Base-by-base conservation (phyloP, 1,140 invertebrate species). In the Neelides sp. region DNA sequence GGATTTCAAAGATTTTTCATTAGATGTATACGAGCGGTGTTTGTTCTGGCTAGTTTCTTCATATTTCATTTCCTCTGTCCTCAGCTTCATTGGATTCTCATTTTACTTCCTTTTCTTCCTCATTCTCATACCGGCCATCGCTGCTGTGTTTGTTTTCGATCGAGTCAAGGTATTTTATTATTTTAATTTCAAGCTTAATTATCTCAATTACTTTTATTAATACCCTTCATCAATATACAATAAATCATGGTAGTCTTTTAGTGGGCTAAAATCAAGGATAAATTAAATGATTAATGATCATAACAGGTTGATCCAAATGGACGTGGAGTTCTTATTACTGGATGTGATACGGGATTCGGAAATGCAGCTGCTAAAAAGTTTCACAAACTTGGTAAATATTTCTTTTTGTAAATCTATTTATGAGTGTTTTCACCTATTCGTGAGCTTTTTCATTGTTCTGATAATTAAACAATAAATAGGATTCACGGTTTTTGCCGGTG, bases 251-350 rank as follows among this genome's bases (percentile, higher is more conserved):
- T 32, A 32, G 7, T 5, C n/a, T 8, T 32, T 32, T 8, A 8
- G 28, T 32, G n/a, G n/a, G 7, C 7, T 32, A 32, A 32, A 8
- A 13, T 32, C 7, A 8, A 13, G 28, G 7, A 32, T 32, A 36
- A 2, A 24, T 37, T 20, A 7, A n/a, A 15, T 48, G 13, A 19
- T 50, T 43, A 24, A 24, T 40, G 13, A 7, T 22, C n/a, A 4
- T 17, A 7, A 10, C 15, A 56, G 54, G 49, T 56, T 37, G 40
- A 47, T 35, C 36, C 54, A 4, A 46, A 35, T 20, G 82, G 83
- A 39, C 87, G 87, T 68, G 80, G 81, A 5, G 77, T 89, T 3
- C 67, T 89, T 20, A 75, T 90, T 50, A 87, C 85, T n/a, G 85
- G 83, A 43, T 88, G 84, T 68, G 85, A 87, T 68, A 78, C 80